Evolutionary conservation across 2,888 invertebrate genomes (phyloP).

Genomic region (Tinea pellionella): DNA sequence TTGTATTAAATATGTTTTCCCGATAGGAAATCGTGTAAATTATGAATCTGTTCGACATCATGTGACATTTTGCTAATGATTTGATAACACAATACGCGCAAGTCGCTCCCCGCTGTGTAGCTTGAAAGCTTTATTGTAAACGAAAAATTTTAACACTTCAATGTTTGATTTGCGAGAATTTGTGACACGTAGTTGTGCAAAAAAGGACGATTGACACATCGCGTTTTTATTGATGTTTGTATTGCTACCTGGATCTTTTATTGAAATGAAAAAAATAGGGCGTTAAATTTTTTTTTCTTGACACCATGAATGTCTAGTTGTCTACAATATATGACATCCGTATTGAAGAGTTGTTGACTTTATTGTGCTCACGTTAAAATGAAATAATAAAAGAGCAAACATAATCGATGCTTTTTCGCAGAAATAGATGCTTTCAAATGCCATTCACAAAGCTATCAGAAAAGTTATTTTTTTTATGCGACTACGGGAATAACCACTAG

Average conservation of each 20-base stretch:
- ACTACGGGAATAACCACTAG: no score
- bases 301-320: constrained; percentile 15
- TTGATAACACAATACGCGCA: constrained; percentile 40
- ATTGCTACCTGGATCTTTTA: constrained; percentile 58
- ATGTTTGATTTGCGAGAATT: constrained; percentile 66
- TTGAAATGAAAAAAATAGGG: constrained; percentile 41
- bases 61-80: constrained; percentile 48
- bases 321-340: constrained; percentile 43
- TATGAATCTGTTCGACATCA: neutral
- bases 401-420: constrained; percentile 39
- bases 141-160: constrained; percentile 62
- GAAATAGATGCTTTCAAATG: constrained; percentile 22
- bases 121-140: constrained; percentile 49
- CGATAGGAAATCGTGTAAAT: neutral
- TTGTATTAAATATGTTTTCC: no score
- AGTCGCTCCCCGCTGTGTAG: constrained; percentile 43
- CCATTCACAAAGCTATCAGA: neutral
- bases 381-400: constrained; percentile 20
- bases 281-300: constrained; percentile 26
- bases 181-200: constrained; percentile 34
- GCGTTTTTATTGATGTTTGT: constrained; percentile 64
- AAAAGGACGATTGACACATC: constrained; percentile 63
- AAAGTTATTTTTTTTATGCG: neutral
- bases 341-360: constrained; percentile 49
- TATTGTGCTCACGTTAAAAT: constrained; percentile 29